phyloP scores from a whole-genome alignment of 2,888 invertebrate genomes.

The Lampropteryx suffumata region DNA sequence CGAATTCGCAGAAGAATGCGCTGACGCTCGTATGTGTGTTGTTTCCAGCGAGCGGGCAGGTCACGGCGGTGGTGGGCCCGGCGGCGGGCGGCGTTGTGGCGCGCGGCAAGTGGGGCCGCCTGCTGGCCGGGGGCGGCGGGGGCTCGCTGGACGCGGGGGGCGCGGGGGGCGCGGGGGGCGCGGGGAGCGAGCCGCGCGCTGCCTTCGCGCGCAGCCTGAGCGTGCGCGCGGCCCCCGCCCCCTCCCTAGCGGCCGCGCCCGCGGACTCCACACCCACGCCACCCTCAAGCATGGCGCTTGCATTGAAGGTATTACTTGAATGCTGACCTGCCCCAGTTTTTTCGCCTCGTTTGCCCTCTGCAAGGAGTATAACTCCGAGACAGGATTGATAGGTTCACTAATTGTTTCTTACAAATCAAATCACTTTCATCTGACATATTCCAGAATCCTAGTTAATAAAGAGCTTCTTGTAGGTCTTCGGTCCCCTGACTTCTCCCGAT shows the following conservation, averaged over 20 bases:
- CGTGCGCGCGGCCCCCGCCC: constrained; percentile 57
- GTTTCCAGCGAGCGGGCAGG: constrained; percentile 15
- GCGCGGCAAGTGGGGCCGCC: constrained; percentile 91
- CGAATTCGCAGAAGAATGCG: no score
- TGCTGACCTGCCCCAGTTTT: no score
- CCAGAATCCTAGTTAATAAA: no score
- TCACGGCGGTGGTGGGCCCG: constrained; percentile 21
- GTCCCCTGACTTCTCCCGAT: no score
- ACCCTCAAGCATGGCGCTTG: constrained; percentile 57
- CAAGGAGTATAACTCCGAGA: no score
- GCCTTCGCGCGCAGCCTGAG: constrained; percentile 77
- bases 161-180: constrained; percentile 61
- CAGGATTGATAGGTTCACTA: no score
- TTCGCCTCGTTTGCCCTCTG: no score
- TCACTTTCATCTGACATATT: no score
- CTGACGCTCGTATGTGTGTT: no score
- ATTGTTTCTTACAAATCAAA: no score
- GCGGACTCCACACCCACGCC: constrained; percentile 32
- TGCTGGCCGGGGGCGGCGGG: constrained; percentile 90
- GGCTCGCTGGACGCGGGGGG: constrained; percentile 72
- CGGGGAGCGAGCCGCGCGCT: constrained; percentile 58
- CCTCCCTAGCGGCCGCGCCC: constrained; percentile 72
- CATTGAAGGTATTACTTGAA: constrained; percentile 58
- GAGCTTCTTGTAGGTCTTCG: no score
- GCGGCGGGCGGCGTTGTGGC: constrained; percentile 55